These are phyloP conservation scores for Pelodytes ibericus DNA, from an alignment of 2,797 vertebrate species.

Conservation along the genomic window DNA sequence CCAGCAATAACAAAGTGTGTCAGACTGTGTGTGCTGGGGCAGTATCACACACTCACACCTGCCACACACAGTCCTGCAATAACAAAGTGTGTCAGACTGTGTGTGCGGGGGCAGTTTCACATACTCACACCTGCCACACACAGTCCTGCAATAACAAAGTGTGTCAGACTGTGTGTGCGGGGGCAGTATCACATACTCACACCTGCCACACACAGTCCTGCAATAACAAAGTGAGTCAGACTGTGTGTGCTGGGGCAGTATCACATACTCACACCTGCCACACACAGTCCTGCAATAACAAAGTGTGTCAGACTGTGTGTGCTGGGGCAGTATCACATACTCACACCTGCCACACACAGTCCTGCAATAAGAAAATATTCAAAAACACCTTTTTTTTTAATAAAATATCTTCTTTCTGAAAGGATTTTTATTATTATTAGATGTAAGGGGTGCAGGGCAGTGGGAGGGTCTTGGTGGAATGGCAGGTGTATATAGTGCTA, in stretches of 20 bases:
- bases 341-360: constrained; percentile 49
- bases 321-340: no score
- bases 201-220: constrained; percentile 65
- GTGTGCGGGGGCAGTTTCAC: no score
- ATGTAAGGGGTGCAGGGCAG: constrained; percentile 56
- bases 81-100: no score
- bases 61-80: constrained; percentile 64
- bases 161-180: constrained; percentile 15
- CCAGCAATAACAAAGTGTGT: not conserved
- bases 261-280: no score
- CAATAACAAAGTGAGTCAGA: no score
- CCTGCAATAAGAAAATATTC: constrained; percentile 85
- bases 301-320: constrained; percentile 9
- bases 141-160: not conserved
- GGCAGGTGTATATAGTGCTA: no score
- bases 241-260: no score
- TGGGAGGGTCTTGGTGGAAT: constrained; percentile 70
- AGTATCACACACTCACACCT: constrained; percentile 73
- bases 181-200: constrained; percentile 73
- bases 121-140: no score
- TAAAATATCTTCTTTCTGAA: constrained; percentile 77
- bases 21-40: constrained; percentile 28
- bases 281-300: not conserved
- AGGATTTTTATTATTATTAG: constrained; percentile 64
- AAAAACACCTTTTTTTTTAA: constrained; percentile 80